These are phyloP conservation scores for Eubasilissa regina DNA, from an alignment of 1,140 invertebrate genomes.

Conservation along the genomic window DNA sequence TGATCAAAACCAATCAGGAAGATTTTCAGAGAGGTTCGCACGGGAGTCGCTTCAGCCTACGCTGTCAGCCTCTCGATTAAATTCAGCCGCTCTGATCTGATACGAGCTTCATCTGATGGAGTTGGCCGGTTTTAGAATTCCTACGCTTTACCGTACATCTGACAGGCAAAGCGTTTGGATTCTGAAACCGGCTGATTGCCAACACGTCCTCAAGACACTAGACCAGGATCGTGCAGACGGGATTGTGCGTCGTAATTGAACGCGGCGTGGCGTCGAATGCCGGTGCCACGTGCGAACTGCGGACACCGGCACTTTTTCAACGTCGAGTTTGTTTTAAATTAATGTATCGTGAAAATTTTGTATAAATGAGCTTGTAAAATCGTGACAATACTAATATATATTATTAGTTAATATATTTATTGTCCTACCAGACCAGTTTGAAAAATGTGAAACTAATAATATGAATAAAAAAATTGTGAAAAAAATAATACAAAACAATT, in stretches of 20 bases:
- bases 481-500: no score
- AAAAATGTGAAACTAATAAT: no score
- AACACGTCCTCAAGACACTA: neutral
- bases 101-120: neutral
- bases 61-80: neutral
- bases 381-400: no score
- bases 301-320: neutral
- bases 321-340: no score
- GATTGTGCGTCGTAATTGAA: constrained; percentile 13
- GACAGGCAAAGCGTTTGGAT: constrained; percentile 60
- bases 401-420: no score
- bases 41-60: neutral
- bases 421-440: no score
- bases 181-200: constrained; percentile 59
- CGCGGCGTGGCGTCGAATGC: neutral
- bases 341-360: no score
- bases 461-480: no score
- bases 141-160: constrained; percentile 58
- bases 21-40: neutral
- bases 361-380: no score
- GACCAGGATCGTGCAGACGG: neutral
- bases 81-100: neutral
- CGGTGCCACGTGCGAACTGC: neutral
- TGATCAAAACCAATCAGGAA: neutral
- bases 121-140: constrained; percentile 59